These are phyloP conservation scores for Trematomus bernacchii DNA, from an alignment of 2,797 vertebrate genomes.

Conservation along the genomic window DNA sequence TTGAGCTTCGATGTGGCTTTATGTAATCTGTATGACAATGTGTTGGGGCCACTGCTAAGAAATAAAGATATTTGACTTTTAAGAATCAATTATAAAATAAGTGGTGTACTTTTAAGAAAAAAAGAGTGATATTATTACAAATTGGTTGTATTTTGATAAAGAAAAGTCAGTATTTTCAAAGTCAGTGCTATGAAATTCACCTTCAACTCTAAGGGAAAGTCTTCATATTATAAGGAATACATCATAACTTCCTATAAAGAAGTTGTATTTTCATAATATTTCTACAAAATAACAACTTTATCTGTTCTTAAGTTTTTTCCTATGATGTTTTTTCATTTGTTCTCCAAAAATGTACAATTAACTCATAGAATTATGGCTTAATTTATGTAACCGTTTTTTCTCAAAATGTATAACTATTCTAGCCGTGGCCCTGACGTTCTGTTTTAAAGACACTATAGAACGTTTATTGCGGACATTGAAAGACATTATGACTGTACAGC, in stretches of 20 bases:
- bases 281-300: background rate
- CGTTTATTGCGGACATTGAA: constrained; percentile 29
- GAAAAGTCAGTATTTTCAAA: background rate
- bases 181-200: background rate
- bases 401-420: background rate
- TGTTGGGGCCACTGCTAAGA: background rate
- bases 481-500: constrained; percentile 53
- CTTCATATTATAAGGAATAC: background rate
- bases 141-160: too few relatives aligned
- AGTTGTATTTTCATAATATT: background rate
- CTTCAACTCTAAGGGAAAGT: background rate
- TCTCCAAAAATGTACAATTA: background rate
- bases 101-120: too few relatives aligned
- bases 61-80: too few relatives aligned
- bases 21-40: constrained; percentile 19
- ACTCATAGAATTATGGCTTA: background rate
- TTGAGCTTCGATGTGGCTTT: constrained; percentile 54
- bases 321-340: background rate
- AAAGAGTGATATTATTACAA: too few relatives aligned
- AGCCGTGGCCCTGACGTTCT: constrained; percentile 11
- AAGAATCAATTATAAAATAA: background rate
- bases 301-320: background rate
- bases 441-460: constrained; percentile 48
- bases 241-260: too few relatives aligned
- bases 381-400: constrained; percentile 1